Evolutionary conservation across 2,888 invertebrate species (phyloP).

Genomic region (Deilephila elpenor): DNA sequence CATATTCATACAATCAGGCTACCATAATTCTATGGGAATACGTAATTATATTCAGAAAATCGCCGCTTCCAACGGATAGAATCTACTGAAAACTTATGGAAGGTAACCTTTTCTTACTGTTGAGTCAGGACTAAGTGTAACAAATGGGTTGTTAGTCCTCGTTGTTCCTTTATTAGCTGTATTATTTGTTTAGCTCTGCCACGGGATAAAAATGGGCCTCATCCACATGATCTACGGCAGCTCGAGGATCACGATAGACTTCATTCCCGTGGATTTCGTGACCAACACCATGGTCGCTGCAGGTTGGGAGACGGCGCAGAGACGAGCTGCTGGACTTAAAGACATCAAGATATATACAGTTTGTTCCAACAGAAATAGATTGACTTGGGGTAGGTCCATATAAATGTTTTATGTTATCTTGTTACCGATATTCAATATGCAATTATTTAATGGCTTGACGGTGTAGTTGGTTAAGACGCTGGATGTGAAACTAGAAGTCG

Average conservation of each 20-base stretch:
- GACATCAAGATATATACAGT: conserved; percentile 42
- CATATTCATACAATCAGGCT: too few relatives aligned
- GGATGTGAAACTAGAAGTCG: too few relatives aligned
- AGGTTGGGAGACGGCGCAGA: conserved; percentile 36
- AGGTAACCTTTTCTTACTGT: neutral
- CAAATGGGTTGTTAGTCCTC: too few relatives aligned
- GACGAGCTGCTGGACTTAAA: conserved; percentile 13
- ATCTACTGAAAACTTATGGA: too few relatives aligned
- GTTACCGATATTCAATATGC: too few relatives aligned
- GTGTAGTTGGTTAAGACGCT: too few relatives aligned
- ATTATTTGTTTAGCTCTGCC: conserved; percentile 34
- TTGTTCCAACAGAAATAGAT: conserved; percentile 30
- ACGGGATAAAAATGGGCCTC: conserved; percentile 38
- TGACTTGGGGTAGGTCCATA: conserved; percentile 37
- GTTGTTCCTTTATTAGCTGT: too few relatives aligned
- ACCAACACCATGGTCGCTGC: conserved; percentile 45
- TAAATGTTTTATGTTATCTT: neutral
- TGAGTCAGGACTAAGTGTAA: neutral
- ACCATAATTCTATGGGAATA: too few relatives aligned
- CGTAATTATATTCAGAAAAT: too few relatives aligned
- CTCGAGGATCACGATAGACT: conserved; percentile 14
- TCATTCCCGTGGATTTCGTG: conserved; percentile 46
- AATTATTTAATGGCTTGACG: too few relatives aligned
- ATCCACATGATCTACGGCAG: conserved; percentile 33
- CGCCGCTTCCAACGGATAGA: too few relatives aligned